Evolutionary conservation across 64 coral and sea anemone species (phyloP), one percentile per base, ranked within the genome.

Genomic region (Stichodactyla helianthus): DNA sequence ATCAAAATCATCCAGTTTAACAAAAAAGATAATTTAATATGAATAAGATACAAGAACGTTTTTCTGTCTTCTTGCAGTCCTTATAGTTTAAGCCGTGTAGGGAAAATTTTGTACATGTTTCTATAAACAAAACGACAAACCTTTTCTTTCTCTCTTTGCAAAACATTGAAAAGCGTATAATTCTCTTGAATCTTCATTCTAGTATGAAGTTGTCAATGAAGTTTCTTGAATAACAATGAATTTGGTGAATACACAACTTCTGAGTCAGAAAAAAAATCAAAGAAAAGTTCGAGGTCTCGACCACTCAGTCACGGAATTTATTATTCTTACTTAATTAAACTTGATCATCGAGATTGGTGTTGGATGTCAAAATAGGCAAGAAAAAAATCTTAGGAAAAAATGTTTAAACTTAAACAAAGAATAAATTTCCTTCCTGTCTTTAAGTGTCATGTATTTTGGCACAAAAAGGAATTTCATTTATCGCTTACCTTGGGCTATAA

Each of bases 401-500:
- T 2, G 68, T 10, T 74, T 74, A 7, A 4, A 11, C 12, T 74
- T 13, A 26, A 74, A 74, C 9, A 4, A 2, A 2, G 9, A 22
- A 22, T 8, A 22, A 65, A 5, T 22, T 6, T 18, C 62, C 22
- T 59, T 1, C 15, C 22, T 6, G 62, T 12, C 8, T 65, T 7
- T n/a, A 7, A n/a, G 7, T 65, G 20, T n/a, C 62, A 65, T 65
- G 0, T 31, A 12, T 19, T 31, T 71, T 4, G 68, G 27, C n/a
- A 74, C 20, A 9, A 11, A 27, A 5, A 28, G 27, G 22, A 10
- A 74, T 11, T 27, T n/a, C 1, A 22, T 28, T 9, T 31, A 74
- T 74, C 17, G 18, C 83, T 84, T 84, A 84, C 83, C 7, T 60
- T 60, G 83, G 83, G 27, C 54, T 63, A 56, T 84, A 84, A 22